Conservation (phyloP, 2,888 invertebrate species). For the Ditula angustiorana region DNA sequence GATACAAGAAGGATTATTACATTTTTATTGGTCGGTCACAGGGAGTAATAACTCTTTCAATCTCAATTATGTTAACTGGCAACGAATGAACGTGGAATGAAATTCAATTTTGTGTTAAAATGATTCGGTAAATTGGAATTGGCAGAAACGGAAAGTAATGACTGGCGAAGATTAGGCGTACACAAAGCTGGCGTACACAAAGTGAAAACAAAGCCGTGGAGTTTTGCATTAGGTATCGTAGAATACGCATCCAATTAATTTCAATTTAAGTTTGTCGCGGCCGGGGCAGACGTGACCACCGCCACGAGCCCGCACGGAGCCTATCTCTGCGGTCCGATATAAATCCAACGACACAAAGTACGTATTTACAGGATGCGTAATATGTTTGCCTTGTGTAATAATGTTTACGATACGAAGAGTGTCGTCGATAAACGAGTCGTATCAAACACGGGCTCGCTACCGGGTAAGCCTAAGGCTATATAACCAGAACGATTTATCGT, state of each 20-base stretch:
- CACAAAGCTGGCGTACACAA: no score
- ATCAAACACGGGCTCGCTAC: conserved; percentile 17
- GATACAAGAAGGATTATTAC: conserved; percentile 14
- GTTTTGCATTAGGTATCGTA: background rate
- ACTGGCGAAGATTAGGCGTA: no score
- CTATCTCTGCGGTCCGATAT: conserved; percentile 26
- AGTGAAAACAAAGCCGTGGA: background rate
- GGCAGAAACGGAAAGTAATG: background rate
- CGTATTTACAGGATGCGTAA: conserved; percentile 31
- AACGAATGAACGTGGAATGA: background rate
- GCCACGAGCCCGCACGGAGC: conserved; percentile 28
- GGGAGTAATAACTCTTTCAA: conserved; percentile 1
- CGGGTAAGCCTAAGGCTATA: conserved; percentile 11
- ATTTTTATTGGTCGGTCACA: background rate
- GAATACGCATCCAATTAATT: background rate
- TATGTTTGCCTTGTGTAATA: conserved; percentile 39
- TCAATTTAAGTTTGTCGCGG: conserved; percentile 6
- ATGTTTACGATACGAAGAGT: conserved; percentile 37
- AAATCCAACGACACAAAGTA: background rate
- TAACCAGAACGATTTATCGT: conserved; percentile 6
- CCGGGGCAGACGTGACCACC: conserved; percentile 30
- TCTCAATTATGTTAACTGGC: background rate
- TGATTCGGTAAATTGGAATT: background rate
- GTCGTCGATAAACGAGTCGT: conserved; percentile 33
- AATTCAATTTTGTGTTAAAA: background rate